Conservation (phyloP, 35 echinoderm and acorn worm species). For the Stichopus chloronotus region DNA sequence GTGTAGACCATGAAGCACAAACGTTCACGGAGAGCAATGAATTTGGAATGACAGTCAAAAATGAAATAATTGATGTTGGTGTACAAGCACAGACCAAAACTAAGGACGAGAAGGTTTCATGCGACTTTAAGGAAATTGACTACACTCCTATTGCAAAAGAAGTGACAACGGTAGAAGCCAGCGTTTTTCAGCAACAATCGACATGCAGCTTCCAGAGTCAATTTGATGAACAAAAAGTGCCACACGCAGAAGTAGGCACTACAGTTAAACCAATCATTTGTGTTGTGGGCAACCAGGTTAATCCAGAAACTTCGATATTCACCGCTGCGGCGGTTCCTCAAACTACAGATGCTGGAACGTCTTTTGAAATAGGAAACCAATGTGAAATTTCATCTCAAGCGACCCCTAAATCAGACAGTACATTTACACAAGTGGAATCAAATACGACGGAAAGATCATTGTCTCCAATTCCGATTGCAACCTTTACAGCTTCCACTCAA, state of each 20-base stretch:
- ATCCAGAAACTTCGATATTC: conserved; percentile 27
- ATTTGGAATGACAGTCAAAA: conserved; percentile 21
- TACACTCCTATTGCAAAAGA: not conserved
- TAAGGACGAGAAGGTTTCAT: conserved; percentile 3
- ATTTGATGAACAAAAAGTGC: not conserved
- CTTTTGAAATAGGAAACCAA: not conserved
- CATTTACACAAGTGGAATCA: not conserved
- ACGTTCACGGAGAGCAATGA: not conserved
- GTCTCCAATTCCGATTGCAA: conserved; percentile 30
- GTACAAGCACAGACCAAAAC: not conserved
- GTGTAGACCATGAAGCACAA: not conserved
- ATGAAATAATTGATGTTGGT: not conserved
- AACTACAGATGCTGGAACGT: conserved; percentile 9
- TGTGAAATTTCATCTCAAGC: conserved; percentile 1
- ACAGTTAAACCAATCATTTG: not conserved
- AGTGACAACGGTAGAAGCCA: not conserved
- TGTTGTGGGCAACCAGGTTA: not conserved
- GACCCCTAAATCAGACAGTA: conserved; percentile 4
- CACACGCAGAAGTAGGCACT: not conserved
- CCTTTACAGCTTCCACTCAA: conserved; percentile 19
- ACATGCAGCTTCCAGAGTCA: conserved; percentile 24
- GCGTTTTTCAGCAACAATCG: not conserved
- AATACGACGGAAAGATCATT: not conserved
- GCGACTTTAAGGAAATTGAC: conserved; percentile 25
- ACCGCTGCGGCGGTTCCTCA: not conserved